These are phyloP conservation scores for Haliaeetus leucogaster DNA, from an alignment of 2,113 vertebrate species.

Conservation along the genomic window DNA sequence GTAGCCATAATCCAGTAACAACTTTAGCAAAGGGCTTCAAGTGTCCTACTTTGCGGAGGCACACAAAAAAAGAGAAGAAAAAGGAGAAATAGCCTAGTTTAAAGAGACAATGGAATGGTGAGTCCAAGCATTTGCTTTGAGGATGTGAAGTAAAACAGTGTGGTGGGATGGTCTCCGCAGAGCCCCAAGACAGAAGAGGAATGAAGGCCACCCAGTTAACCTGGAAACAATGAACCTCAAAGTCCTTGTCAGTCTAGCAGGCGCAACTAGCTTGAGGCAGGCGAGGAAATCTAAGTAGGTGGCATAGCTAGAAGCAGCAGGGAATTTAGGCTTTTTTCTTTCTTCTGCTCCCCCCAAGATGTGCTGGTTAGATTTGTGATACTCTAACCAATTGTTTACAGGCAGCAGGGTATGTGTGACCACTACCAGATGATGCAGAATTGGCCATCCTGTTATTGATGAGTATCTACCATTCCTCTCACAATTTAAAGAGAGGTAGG, in stretches of 20 bases:
- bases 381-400: neutral
- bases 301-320: conserved; percentile 18
- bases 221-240: conserved; percentile 52
- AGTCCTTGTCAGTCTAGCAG: conserved; percentile 16
- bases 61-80: neutral
- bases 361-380: conserved; percentile 11
- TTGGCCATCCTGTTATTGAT: neutral
- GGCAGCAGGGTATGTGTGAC: neutral
- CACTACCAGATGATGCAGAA: neutral
- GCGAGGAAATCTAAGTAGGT: conserved; percentile 53
- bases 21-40: neutral
- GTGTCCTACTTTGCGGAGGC: neutral
- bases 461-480: neutral
- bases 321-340: neutral
- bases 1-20: neutral
- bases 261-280: neutral
- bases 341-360: neutral
- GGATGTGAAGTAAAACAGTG: conserved; percentile 38
- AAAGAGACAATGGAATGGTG: conserved; percentile 25
- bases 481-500: neutral
- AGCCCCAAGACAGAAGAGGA: conserved; percentile 18
- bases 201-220: conserved; percentile 60
- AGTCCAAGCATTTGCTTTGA: conserved; percentile 38
- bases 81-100: neutral
- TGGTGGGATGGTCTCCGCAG: conserved; percentile 11